These are phyloP conservation scores for Plebejus melissa DNA, from an alignment of 2,888 invertebrate species.

Conservation along the genomic window DNA sequence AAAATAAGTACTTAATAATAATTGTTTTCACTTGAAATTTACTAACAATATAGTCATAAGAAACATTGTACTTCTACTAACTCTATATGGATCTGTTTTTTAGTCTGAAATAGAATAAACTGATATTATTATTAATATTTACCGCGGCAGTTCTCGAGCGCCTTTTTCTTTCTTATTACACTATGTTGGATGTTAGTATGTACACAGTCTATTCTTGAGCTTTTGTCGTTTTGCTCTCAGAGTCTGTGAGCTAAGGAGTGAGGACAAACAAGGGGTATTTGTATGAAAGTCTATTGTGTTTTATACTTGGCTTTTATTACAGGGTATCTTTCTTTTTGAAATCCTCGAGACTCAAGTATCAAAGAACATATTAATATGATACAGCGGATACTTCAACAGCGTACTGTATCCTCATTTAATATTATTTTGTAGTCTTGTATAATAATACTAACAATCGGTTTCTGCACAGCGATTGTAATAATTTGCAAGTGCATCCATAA, in stretches of 20 bases:
- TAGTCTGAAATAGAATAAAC: no score
- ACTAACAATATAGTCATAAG: no score
- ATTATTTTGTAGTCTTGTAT: no score
- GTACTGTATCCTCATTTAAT: neutral
- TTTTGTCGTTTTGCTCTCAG: neutral
- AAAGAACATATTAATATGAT: neutral
- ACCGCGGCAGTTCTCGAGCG: no score
- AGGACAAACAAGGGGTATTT: neutral
- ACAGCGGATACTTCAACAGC: neutral
- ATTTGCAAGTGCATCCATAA: no score
- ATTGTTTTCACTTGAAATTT: no score
- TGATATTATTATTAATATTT: no score
- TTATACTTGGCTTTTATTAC: neutral
- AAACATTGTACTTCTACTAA: no score
- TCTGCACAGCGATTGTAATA: no score
- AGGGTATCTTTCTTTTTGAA: neutral
- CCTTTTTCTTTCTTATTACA: neutral
- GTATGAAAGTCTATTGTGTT: conserved; percentile 6
- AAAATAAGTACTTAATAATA: no score
- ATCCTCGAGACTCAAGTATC: neutral
- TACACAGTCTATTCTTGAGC: neutral
- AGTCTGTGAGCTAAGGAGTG: neutral
- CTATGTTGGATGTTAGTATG: neutral
- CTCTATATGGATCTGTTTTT: no score
- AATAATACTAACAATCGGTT: no score